Base-by-base conservation (phyloP, 2,113 vertebrate genomes). In the Donacobius atricapilla region DNA sequence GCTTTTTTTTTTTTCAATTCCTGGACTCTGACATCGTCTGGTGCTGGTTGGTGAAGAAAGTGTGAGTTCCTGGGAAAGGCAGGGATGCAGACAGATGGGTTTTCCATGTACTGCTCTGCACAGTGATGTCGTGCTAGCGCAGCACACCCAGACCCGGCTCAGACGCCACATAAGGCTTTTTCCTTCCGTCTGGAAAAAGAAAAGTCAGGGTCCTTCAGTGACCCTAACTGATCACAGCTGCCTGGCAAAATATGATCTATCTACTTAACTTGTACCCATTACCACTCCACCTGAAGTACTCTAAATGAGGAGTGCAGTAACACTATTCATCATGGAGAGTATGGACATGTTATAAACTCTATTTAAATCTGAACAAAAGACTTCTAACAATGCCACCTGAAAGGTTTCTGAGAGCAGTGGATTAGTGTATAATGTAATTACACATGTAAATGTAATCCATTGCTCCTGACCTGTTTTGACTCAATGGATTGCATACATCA, bases 71-170 rank as follows among this genome's bases (percentile, higher is more conserved):
- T 91, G 69, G 82, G 48, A 87, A 87, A 60, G 37, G 60, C 30
- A 58, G 64, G 30, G 39, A 11, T 44, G 5, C 60, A 87, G 87
- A 58, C 8, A 13, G 63, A 89, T 82, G 24, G 16, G 15, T 95
- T 95, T 95, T 53, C 87, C 94, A 31, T 56, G 39, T 37, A 31
- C 40, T 78, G 61, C 56, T 56, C 65, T 37, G 42, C 53, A 0
- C 6, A 3, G 76, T 61, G 89, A 39, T 2, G 4, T 9, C 25
- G n/a, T 0, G 3, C 24, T 45, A 61, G 24, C 1, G 0, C 40
- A 76, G 35, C 56, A 58, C 50, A 25, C 12, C 18, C 37, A 24
- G 51, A 35, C 10, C 23, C 1, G 1, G 17, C 51, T n/a, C 2
- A 0, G 33, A 6, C 40, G 30, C 23, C 57, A 42, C 20, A n/a